Percentiles rank a stretch among this genome's conserved stretches.
Evolutionary conservation across 2,113 vertebrate species (phyloP).

Genomic region (Hipposideros armiger): DNA sequence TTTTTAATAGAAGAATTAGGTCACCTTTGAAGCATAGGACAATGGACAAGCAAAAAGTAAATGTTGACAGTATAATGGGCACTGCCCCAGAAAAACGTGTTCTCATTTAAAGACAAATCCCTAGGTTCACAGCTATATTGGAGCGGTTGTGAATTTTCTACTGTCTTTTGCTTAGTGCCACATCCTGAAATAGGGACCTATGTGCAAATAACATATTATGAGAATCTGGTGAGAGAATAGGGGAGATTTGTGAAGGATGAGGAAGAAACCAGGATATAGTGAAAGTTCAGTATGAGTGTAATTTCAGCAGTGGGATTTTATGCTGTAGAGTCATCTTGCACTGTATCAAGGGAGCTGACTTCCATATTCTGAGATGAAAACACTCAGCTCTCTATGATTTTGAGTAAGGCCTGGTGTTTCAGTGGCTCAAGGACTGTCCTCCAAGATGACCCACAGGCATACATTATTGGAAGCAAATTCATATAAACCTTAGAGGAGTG

Average conservation of each 20-base stretch:
- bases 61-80: neutral
- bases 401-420: accelerated
- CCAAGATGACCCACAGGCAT: neutral
- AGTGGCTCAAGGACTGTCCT: accelerated
- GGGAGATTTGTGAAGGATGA: neutral
- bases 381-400: neutral
- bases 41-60: neutral
- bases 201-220: neutral
- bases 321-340: neutral
- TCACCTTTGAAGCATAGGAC: neutral
- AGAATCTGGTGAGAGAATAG: neutral
- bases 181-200: neutral
- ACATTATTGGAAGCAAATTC: neutral
- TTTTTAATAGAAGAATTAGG: neutral
- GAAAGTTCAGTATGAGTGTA: neutral
- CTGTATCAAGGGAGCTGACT: neutral
- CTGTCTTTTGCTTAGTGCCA: neutral
- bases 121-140: neutral
- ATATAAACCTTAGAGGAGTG: neutral
- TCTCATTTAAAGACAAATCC: neutral
- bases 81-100: neutral
- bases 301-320: neutral
- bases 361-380: neutral
- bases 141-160: neutral
- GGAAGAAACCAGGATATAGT: neutral